Conservation (phyloP, 2,888 invertebrate genomes). For the Myopa tessellatipennis region DNA sequence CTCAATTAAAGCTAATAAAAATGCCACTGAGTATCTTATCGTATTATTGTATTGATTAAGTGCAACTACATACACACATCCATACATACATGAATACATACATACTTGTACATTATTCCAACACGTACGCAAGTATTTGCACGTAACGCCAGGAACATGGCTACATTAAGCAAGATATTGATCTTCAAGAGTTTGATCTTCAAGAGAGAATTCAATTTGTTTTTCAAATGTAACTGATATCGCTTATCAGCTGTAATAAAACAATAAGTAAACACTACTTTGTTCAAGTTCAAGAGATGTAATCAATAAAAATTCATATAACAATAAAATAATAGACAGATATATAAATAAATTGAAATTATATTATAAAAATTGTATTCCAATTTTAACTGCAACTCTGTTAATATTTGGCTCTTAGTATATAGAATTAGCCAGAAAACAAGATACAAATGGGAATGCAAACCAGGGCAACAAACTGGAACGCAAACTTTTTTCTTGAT, state of each 20-base stretch:
- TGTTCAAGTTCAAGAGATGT: slow-evolving; percentile 27
- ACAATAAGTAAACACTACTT: slow-evolving; percentile 7
- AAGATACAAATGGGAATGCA: too few relatives aligned
- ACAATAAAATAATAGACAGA: slow-evolving; percentile 16
- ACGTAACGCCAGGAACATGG: neutral
- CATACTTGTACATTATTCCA: neutral
- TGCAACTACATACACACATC: neutral
- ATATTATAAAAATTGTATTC: neutral
- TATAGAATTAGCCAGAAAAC: too few relatives aligned
- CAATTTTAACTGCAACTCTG: neutral
- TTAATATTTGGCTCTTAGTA: too few relatives aligned
- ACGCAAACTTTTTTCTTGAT: too few relatives aligned
- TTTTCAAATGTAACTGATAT: slow-evolving; percentile 15
- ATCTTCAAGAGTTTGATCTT: slow-evolving; percentile 5
- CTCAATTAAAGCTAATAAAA: neutral
- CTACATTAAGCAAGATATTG: too few relatives aligned
- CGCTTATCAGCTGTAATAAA: slow-evolving; percentile 28
- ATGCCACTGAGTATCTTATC: neutral
- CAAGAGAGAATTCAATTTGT: neutral
- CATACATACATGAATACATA: neutral
- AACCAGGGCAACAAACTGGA: too few relatives aligned
- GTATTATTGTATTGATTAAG: neutral
- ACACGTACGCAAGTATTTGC: neutral
- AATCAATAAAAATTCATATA: slow-evolving; percentile 23
- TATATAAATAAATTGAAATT: slow-evolving; percentile 17